Evolutionary conservation across 2,797 vertebrate species (phyloP).

Genomic region (Vespertilio murinus): DNA sequence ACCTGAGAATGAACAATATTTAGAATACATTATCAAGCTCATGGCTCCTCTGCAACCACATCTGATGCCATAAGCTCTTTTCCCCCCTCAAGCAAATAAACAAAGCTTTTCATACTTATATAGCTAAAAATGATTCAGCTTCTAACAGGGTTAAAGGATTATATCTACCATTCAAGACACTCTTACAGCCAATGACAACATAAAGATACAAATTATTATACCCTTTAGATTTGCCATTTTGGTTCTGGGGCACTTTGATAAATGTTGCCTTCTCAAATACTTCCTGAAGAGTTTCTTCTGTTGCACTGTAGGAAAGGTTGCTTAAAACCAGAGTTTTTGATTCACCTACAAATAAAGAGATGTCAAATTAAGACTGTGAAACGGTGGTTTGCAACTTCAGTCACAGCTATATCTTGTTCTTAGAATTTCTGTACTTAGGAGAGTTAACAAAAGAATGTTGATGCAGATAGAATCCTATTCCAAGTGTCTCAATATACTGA

Average conservation of each 20-base stretch:
- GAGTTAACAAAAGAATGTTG: not conserved
- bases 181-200: not conserved
- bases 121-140: not conserved
- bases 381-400: not conserved
- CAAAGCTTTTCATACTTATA: not conserved
- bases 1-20: slow-evolving; percentile 83
- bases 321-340: slow-evolving; percentile 94
- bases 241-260: slow-evolving; percentile 93
- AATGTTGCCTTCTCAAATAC: slow-evolving; percentile 94
- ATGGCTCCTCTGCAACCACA: not conserved
- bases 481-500: accelerated
- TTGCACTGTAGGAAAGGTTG: slow-evolving; percentile 93
- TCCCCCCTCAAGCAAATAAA: not conserved
- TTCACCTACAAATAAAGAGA: slow-evolving; percentile 66
- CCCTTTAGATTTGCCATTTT: slow-evolving; percentile 93
- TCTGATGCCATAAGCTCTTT: not conserved
- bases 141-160: not conserved
- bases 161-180: not conserved
- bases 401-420: not conserved
- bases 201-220: slow-evolving; percentile 67
- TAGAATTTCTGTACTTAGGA: not conserved
- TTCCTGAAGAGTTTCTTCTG: slow-evolving; percentile 92
- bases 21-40: not conserved
- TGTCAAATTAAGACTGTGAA: not conserved
- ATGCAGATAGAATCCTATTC: not conserved